Conservation (phyloP, 1,140 invertebrate genomes). For the Aphaenogaster ashmeadi region DNA sequence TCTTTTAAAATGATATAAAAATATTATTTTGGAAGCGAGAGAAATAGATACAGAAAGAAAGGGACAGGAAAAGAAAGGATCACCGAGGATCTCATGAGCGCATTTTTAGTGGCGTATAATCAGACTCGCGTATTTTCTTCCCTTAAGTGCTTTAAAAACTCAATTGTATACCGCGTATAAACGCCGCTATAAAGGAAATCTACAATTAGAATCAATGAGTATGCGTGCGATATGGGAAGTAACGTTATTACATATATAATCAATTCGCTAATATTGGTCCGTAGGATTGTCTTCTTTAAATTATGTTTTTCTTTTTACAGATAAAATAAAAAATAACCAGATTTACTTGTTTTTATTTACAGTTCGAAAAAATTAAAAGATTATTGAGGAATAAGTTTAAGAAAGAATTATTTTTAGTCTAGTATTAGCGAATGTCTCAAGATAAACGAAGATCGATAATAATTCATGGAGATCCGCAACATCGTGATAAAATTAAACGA, state of each 20-base stretch:
- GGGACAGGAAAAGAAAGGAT: neutral
- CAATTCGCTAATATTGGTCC: slow-evolving; percentile 54
- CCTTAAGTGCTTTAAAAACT: slow-evolving; percentile 86
- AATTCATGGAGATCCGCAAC: neutral
- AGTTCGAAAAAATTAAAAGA: neutral
- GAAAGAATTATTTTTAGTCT: neutral
- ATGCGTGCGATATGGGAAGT: neutral
- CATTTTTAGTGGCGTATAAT: slow-evolving; percentile 73
- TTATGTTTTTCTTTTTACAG: neutral
- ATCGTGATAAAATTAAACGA: neutral
- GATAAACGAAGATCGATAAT: neutral
- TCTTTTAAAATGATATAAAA: slow-evolving; percentile 32
- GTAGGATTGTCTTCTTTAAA: neutral
- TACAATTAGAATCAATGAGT: slow-evolving; percentile 32
- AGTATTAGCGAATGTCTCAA: slow-evolving; percentile 44
- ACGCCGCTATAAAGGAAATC: slow-evolving; percentile 48
- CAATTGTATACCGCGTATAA: slow-evolving; percentile 81
- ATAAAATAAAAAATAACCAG: neutral
- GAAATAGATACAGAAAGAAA: neutral
- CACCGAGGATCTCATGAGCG: slow-evolving; percentile 69
- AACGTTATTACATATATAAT: neutral
- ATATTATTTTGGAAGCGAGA: slow-evolving; percentile 3
- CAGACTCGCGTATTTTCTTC: slow-evolving; percentile 82
- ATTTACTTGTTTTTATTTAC: neutral
- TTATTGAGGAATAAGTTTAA: neutral